Evolutionary conservation across 2,888 invertebrate species (phyloP).

Genomic region (Pseudolycoriella hygida): DNA sequence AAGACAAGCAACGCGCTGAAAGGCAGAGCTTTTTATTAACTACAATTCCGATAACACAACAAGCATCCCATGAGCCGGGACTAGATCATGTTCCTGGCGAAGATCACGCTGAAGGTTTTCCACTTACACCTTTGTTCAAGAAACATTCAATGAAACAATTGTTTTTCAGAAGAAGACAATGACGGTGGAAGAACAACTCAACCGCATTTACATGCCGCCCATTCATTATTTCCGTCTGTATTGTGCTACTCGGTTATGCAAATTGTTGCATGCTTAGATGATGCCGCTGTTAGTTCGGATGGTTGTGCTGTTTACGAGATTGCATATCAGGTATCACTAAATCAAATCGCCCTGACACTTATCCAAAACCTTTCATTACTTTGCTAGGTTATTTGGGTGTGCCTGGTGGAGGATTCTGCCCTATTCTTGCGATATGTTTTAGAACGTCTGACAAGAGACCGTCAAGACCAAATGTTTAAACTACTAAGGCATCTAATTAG

Average conservation of each 20-base stretch:
- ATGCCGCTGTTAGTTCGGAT: slow-evolving; percentile 85
- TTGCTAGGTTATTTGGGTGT: slow-evolving; percentile 81
- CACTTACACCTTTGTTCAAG: not conserved
- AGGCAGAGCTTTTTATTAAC: slow-evolving; percentile 90
- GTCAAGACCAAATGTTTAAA: slow-evolving; percentile 90
- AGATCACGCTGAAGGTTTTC: slow-evolving; percentile 74
- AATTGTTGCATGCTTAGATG: slow-evolving; percentile 86
- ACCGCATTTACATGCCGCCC: slow-evolving; percentile 79
- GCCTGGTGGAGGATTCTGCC: slow-evolving; percentile 94
- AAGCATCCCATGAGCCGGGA: slow-evolving; percentile 93
- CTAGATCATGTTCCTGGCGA: slow-evolving; percentile 66
- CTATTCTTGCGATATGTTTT: slow-evolving; percentile 89
- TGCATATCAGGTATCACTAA: slow-evolving; percentile 85
- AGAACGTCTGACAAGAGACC: slow-evolving; percentile 84
- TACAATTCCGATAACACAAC: slow-evolving; percentile 84
- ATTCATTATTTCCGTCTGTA: slow-evolving; percentile 91
- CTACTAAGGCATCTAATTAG: slow-evolving; percentile 78
- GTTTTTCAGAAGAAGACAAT: slow-evolving; percentile 33
- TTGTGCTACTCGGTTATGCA: slow-evolving; percentile 90
- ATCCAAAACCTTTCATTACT: not conserved
- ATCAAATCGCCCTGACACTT: no score
- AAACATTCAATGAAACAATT: slow-evolving; percentile 3
- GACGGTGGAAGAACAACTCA: slow-evolving; percentile 49
- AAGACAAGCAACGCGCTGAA: slow-evolving; percentile 88
- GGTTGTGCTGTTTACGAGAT: slow-evolving; percentile 95